These are phyloP conservation scores for Tamias sibiricus DNA, from an alignment of 2,113 vertebrate species.

Conservation along the genomic window DNA sequence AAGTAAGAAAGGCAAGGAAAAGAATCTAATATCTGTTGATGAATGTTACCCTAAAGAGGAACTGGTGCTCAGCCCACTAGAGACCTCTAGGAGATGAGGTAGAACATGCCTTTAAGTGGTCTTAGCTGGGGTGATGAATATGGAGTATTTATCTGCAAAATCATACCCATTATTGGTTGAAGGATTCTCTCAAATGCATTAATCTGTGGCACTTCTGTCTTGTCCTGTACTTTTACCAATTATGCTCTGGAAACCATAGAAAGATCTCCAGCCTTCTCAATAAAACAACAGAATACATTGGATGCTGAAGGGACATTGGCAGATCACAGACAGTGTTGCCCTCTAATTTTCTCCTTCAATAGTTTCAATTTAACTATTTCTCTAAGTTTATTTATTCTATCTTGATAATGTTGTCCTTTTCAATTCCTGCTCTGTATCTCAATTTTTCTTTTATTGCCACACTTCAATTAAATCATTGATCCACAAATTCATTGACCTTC, in stretches of 20 bases:
- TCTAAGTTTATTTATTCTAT: background rate
- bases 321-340: background rate
- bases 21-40: background rate
- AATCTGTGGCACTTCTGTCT: background rate
- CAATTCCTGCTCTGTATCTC: background rate
- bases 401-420: conserved; percentile 11
- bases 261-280: background rate
- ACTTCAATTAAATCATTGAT: conserved; percentile 28
- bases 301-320: background rate
- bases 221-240: background rate
- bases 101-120: background rate
- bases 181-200: background rate
- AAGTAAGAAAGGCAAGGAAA: background rate
- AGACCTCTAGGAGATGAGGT: background rate
- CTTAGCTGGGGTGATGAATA: background rate
- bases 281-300: background rate
- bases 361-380: conserved; percentile 31
- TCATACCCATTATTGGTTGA: background rate
- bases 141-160: background rate
- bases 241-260: background rate
- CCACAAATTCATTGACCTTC: background rate
- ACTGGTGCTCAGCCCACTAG: background rate
- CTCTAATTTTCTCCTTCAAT: background rate
- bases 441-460: background rate
- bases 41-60: background rate